Percentiles rank a stretch among this genome's conserved stretches.
Evolutionary conservation across 2,113 vertebrate genomes (phyloP).

Genomic region (Corythaixoides concolor): DNA sequence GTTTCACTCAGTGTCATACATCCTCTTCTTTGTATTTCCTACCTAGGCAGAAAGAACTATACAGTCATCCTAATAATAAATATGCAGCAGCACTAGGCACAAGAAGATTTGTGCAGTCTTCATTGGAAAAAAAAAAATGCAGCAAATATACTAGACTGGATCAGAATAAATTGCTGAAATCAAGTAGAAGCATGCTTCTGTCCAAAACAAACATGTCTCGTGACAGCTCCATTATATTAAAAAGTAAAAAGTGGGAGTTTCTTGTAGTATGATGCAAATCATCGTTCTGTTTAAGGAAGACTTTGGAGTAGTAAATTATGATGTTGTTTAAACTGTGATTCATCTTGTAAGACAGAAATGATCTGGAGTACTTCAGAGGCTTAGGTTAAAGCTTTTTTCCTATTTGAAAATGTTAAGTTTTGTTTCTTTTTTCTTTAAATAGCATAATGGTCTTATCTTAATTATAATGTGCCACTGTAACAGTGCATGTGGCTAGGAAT

Average conservation of each 20-base stretch:
- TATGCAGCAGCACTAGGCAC: not conserved
- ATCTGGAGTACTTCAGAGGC: not conserved
- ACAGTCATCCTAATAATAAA: not conserved
- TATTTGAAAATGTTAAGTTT: not conserved
- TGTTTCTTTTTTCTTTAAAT: not conserved
- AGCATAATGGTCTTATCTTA: not conserved
- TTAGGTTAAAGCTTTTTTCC: not conserved
- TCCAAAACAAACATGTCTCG: not conserved
- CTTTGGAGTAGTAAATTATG: not conserved
- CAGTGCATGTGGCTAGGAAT: not conserved
- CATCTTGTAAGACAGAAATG: not conserved
- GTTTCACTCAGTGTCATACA: not conserved
- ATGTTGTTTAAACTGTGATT: not conserved
- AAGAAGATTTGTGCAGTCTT: not conserved
- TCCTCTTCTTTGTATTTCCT: not conserved
- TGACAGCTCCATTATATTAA: not conserved
- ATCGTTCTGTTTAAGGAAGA: not conserved
- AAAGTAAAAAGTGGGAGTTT: not conserved
- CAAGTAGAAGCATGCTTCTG: not conserved
- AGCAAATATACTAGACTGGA: not conserved
- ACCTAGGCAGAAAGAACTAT: not conserved
- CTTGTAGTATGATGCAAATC: not conserved
- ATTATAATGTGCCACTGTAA: not conserved
- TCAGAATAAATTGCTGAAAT: slow-evolving; percentile 3
- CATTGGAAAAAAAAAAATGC: not conserved